phyloP scores from a whole-genome alignment of 2,888 invertebrate species.

The Phortica magna region DNA sequence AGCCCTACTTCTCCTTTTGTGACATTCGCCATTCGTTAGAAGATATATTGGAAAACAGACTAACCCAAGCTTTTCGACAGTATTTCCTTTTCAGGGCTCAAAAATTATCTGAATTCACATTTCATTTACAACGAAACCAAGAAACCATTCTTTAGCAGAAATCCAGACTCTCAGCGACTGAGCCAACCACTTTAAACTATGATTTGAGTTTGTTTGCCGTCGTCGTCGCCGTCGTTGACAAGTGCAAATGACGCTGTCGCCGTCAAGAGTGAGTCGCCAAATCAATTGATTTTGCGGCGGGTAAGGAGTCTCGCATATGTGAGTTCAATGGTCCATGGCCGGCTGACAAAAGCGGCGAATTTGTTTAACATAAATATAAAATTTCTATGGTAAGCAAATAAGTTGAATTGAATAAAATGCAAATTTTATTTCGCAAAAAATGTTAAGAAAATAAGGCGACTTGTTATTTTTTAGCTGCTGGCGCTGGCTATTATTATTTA shows the following conservation, averaged over 20 bases:
- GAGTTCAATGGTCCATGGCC: conserved; percentile 57
- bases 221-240: neutral
- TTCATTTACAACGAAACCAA: no score
- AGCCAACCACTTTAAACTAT: neutral
- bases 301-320: neutral
- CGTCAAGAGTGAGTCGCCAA: neutral
- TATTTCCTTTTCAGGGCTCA: no score
- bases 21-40: no score
- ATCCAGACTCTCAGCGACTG: no score
- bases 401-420: conserved; percentile 73
- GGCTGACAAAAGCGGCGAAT: conserved; percentile 54
- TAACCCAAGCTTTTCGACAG: no score
- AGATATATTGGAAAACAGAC: no score
- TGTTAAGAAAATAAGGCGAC: neutral
- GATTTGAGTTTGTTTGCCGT: neutral
- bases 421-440: conserved; percentile 64
- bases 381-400: conserved; percentile 50
- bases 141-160: no score
- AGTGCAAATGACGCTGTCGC: neutral
- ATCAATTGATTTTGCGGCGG: neutral
- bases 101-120: no score
- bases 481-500: neutral
- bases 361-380: conserved; percentile 70
- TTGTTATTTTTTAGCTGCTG: neutral
- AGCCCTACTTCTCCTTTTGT: no score